phyloP scores from a whole-genome alignment of 2,113 vertebrate genomes.

The Ailuropoda melanoleuca region DNA sequence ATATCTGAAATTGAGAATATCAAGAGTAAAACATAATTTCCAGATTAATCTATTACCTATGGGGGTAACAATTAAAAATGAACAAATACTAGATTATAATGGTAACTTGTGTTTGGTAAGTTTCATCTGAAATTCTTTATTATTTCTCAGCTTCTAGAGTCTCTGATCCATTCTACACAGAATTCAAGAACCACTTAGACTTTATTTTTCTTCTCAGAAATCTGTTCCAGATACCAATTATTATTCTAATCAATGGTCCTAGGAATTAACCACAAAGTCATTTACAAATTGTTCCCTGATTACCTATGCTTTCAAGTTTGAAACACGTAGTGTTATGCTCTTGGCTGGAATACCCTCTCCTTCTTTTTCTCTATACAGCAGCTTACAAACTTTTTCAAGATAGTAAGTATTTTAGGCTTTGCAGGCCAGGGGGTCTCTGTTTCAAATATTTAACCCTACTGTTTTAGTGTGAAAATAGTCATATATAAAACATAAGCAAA shows the following conservation, averaged over 20 bases:
- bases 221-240: not conserved
- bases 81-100: not conserved
- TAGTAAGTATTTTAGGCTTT: not conserved
- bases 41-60: not conserved
- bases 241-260: not conserved
- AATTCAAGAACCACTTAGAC: not conserved
- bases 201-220: not conserved
- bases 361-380: not conserved
- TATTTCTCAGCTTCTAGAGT: not conserved
- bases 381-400: not conserved
- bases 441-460: not conserved
- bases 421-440: not conserved
- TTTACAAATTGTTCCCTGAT: not conserved
- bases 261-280: not conserved
- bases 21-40: not conserved
- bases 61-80: not conserved
- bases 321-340: not conserved
- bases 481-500: not conserved
- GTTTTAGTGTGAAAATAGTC: not conserved
- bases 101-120: not conserved
- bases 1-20: not conserved
- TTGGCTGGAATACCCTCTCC: not conserved
- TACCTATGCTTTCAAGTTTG: not conserved
- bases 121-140: not conserved
- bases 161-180: not conserved